phyloP scores from a whole-genome alignment of 2,113 vertebrate species.

The Elgaria multicarinata region DNA sequence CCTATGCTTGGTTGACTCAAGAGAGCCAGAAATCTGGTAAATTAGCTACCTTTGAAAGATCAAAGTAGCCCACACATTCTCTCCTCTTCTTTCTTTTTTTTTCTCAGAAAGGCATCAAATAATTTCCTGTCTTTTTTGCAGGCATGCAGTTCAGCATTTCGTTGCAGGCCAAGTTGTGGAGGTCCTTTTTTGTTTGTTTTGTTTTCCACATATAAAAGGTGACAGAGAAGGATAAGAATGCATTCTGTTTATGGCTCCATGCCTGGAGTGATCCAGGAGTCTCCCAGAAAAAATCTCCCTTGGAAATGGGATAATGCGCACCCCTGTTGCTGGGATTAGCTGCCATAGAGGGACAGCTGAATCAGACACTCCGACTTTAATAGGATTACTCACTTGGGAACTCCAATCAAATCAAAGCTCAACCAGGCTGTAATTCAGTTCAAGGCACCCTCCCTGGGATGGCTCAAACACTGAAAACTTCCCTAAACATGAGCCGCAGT shows the following conservation, averaged over 20 bases:
- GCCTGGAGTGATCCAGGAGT: constrained; percentile 30
- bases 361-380: constrained; percentile 54
- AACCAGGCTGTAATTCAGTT: not conserved
- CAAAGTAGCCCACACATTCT: constrained; percentile 43
- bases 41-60: constrained; percentile 23
- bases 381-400: constrained; percentile 60
- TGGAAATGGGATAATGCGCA: constrained; percentile 17
- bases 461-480: not conserved
- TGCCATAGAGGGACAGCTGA: constrained; percentile 37
- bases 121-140: constrained; percentile 22
- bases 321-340: constrained; percentile 64
- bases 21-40: not conserved
- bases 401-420: constrained; percentile 49
- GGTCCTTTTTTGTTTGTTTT: not conserved
- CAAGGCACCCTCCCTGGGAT: not conserved
- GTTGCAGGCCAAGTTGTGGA: not conserved
- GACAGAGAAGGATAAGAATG: constrained; percentile 14
- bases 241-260: constrained; percentile 2
- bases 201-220: constrained; percentile 18
- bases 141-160: not conserved
- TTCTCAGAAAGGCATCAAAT: accelerated
- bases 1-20: not conserved
- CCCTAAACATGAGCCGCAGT: not conserved
- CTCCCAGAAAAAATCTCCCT: not conserved
- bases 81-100: not conserved